A percentile compares a stretch with the other conserved stretches of the same genome.
phyloP scores from a whole-genome alignment of 1,140 invertebrate species.

The Pteromalus puparum region DNA sequence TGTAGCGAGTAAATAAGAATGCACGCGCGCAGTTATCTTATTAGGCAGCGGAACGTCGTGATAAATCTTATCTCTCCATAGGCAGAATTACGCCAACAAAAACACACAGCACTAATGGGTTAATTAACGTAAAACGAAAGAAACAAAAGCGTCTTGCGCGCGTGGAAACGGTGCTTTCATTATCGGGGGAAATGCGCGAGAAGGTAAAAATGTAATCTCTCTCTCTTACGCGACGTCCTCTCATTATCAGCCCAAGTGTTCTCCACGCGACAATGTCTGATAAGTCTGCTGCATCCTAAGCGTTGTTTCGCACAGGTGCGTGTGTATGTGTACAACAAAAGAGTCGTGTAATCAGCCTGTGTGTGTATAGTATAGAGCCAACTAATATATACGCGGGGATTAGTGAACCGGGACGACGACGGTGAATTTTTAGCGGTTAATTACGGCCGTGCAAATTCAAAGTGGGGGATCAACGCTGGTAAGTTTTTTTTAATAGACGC shows the following conservation, averaged over 20 bases:
- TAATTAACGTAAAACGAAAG: constrained; percentile 13
- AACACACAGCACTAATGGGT: neutral
- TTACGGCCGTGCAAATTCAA: neutral
- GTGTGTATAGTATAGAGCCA: no score
- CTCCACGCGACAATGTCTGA: constrained; percentile 1
- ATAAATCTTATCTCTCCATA: constrained; percentile 19
- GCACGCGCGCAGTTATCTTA: constrained; percentile 7
- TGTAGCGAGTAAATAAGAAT: neutral
- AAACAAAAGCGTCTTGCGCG: neutral
- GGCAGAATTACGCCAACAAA: neutral
- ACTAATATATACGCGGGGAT: neutral
- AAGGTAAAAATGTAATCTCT: neutral
- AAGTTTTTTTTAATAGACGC: no score
- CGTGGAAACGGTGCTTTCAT: neutral
- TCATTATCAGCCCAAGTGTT: neutral
- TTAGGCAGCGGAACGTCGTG: neutral
- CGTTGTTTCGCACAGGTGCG: neutral
- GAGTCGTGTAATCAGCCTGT: neutral
- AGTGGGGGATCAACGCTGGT: no score
- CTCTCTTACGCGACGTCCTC: neutral
- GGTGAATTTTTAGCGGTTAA: neutral
- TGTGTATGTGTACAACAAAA: neutral
- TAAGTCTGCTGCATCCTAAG: neutral
- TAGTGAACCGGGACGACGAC: neutral
- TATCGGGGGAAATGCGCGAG: neutral